Evolutionary conservation across 1,140 invertebrate genomes (phyloP).

Genomic region (Glomeris maerens): DNA sequence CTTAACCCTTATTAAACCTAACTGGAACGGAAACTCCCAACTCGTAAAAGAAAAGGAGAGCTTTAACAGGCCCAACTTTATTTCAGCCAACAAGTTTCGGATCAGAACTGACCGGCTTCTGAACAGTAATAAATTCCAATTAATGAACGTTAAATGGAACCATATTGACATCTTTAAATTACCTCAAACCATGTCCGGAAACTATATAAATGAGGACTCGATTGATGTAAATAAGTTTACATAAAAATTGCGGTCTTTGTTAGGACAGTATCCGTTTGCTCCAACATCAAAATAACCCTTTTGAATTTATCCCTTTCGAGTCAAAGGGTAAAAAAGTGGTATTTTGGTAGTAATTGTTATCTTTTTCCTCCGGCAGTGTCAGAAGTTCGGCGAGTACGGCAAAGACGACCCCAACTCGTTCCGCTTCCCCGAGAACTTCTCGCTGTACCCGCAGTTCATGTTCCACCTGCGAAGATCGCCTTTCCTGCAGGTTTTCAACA

Average conservation of each 20-base stretch:
- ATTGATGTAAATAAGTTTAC: too few species aligned
- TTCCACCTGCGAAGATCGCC: conserved; percentile 96
- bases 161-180: too few species aligned
- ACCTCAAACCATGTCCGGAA: too few species aligned
- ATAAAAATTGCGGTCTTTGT: neutral
- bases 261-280: neutral
- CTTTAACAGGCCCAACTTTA: too few species aligned
- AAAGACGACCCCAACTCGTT: conserved; percentile 97
- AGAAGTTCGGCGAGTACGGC: conserved; percentile 96
- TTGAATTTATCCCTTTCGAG: neutral
- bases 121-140: too few species aligned
- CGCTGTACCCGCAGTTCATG: conserved; percentile 98
- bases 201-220: too few species aligned
- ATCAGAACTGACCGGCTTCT: too few species aligned
- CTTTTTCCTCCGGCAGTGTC: conserved; percentile 55
- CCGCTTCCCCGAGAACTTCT: conserved; percentile 88
- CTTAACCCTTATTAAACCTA: too few species aligned
- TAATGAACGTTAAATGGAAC: too few species aligned
- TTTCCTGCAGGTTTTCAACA: conserved; percentile 99
- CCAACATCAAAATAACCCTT: neutral
- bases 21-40: too few species aligned
- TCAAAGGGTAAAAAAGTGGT: conserved; percentile 1
- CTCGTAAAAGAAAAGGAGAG: too few species aligned
- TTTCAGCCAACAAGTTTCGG: too few species aligned
- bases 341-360: neutral